These are phyloP conservation scores for Drosophila sturtevanti DNA, from an alignment of 1,140 invertebrate genomes.

Conservation along the genomic window DNA sequence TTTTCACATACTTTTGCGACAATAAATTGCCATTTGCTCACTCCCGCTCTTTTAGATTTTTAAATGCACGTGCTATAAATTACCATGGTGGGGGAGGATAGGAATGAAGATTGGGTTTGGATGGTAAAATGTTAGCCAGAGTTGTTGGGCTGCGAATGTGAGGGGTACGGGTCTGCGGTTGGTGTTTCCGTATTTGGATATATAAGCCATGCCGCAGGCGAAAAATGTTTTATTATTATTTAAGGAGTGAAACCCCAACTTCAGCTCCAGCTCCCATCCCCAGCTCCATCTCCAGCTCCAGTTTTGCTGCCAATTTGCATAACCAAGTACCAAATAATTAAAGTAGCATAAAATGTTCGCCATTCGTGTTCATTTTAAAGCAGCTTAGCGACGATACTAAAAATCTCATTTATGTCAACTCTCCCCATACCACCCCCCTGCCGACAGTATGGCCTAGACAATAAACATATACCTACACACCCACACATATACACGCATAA, in stretches of 20 bases:
- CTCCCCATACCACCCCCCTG: not conserved
- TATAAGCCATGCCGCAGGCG: conserved; percentile 1
- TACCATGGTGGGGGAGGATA: not conserved
- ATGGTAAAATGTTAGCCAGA: not conserved
- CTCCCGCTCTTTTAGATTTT: conserved; percentile 21
- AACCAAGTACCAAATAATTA: conserved; percentile 47
- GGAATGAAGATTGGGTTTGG: too few relatives aligned
- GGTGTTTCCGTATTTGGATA: not conserved
- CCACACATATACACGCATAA: not conserved
- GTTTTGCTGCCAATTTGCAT: conserved; percentile 39
- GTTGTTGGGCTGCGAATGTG: too few relatives aligned
- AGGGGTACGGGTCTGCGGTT: not conserved
- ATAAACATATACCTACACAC: conserved; percentile 5
- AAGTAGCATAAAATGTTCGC: conserved; percentile 21
- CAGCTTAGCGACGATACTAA: not conserved
- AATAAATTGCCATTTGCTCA: conserved; percentile 59
- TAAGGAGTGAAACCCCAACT: not conserved
- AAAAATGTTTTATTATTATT: conserved; percentile 46
- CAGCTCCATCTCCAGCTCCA: not conserved
- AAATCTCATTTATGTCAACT: not conserved
- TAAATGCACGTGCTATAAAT: conserved; percentile 29
- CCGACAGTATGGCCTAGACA: not conserved
- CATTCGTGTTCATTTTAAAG: conserved; percentile 7
- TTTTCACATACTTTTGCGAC: conserved; percentile 33
- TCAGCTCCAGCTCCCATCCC: not conserved